Evolutionary conservation across 2,797 vertebrate genomes (phyloP).

Genomic region (Meda fulgida): DNA sequence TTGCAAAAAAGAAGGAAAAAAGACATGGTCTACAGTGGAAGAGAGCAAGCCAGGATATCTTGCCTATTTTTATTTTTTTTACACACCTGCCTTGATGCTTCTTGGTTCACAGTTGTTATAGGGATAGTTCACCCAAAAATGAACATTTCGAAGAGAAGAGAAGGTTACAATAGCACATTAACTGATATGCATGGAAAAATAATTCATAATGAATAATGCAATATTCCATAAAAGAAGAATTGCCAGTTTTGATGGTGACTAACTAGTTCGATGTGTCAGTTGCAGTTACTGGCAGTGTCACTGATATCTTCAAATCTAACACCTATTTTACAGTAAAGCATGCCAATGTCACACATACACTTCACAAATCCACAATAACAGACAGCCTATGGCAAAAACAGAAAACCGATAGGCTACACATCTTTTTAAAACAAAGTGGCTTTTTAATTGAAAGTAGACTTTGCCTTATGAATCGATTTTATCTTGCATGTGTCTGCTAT

Average conservation of each 20-base stretch:
- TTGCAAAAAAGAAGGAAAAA: background rate
- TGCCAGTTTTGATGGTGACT: background rate
- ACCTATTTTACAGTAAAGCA: conserved; percentile 12
- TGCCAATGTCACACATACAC: background rate
- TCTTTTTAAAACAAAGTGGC: background rate
- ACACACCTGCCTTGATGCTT: background rate
- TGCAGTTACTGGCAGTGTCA: background rate
- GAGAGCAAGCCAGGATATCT: background rate
- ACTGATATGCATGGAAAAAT: background rate
- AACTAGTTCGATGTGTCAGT: background rate
- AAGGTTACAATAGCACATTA: background rate
- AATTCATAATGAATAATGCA: background rate
- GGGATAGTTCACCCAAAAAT: too few relatives aligned
- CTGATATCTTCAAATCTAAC: background rate
- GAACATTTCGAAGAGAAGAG: background rate
- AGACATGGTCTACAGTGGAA: background rate
- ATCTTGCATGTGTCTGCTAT: background rate
- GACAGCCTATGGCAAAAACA: background rate
- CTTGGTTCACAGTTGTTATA: background rate
- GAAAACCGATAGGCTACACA: background rate
- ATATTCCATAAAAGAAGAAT: background rate
- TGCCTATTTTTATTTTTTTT: background rate
- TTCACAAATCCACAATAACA: background rate
- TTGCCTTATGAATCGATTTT: background rate
- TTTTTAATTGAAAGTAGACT: background rate